Evolutionary conservation across 2,113 vertebrate genomes (phyloP).

Genomic region (Amazona vittata): DNA sequence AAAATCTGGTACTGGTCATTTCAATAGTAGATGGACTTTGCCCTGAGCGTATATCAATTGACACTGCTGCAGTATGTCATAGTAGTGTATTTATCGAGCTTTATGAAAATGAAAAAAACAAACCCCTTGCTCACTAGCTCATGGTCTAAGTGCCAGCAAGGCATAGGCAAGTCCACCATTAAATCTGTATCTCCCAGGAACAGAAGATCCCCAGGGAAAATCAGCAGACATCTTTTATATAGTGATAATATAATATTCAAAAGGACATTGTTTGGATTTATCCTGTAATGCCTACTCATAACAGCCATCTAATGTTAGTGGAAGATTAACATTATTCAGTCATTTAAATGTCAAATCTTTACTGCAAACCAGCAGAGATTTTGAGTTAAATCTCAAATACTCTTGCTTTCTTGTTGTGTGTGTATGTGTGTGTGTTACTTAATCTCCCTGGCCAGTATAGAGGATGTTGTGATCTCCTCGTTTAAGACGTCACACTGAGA

Average conservation of each 20-base stretch:
- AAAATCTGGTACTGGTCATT: background rate
- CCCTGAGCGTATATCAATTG: background rate
- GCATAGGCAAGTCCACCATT: background rate
- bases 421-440: background rate
- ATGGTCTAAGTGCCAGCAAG: background rate
- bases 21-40: background rate
- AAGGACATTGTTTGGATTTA: background rate
- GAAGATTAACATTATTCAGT: conserved; percentile 25
- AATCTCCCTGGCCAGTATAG: conserved; percentile 13
- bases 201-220: background rate
- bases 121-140: background rate
- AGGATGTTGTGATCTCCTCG: conserved; percentile 49
- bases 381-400: conserved; percentile 5
- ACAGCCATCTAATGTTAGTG: background rate
- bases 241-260: background rate
- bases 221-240: background rate
- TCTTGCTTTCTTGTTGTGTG: background rate
- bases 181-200: background rate
- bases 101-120: background rate
- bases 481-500: conserved; percentile 61
- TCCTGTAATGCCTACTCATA: background rate
- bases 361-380: background rate
- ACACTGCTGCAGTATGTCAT: background rate
- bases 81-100: background rate
- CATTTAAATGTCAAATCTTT: background rate